Conservation (phyloP, 92 coral and sea anemone species). For the Pocillopora meandrina region DNA sequence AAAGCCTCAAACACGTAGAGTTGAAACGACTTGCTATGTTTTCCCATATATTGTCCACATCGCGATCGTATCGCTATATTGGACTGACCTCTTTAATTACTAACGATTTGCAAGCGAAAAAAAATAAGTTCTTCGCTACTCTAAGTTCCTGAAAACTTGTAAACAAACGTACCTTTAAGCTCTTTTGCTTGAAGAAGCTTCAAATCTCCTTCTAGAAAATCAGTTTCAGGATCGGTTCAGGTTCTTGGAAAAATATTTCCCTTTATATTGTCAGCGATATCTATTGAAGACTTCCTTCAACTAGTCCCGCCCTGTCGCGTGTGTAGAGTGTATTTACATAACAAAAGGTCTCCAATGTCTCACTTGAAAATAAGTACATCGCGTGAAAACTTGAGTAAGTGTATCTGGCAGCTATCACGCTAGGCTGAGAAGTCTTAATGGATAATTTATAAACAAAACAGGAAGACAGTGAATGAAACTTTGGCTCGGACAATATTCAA, state of each 20-base stretch:
- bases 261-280: not conserved
- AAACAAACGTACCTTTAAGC: constrained; percentile 1
- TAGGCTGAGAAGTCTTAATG: not conserved
- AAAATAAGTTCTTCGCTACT: not conserved
- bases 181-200: not conserved
- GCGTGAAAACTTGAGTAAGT: constrained; percentile 10
- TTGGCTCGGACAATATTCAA: not conserved
- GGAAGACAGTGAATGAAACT: not conserved
- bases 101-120: not conserved
- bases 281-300: not conserved
- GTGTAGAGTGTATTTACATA: constrained; percentile 19
- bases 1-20: not conserved
- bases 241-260: not conserved
- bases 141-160: not conserved
- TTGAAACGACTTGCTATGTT: not conserved
- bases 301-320: constrained; percentile 25
- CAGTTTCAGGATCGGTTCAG: not conserved
- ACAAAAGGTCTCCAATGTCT: constrained; percentile 22
- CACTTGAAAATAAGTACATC: constrained; percentile 16
- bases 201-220: not conserved
- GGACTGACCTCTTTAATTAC: not conserved
- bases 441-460: constrained; percentile 11
- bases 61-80: not conserved
- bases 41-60: not conserved
- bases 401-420: constrained; percentile 17